These are phyloP conservation scores for Phyllotreta cruciferae DNA, from an alignment of 2,888 invertebrate species.

Conservation along the genomic window DNA sequence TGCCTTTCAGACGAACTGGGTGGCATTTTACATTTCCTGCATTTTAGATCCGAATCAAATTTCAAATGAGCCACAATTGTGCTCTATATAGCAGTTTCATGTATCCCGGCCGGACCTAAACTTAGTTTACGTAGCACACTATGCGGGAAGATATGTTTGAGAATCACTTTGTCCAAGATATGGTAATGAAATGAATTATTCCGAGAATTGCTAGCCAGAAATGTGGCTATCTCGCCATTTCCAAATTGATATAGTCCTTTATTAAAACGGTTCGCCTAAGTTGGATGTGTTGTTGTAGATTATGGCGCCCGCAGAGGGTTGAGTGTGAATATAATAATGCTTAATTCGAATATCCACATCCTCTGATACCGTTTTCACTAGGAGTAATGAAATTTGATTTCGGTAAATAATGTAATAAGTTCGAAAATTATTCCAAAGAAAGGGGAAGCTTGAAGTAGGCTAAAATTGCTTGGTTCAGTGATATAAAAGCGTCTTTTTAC, in stretches of 20 bases:
- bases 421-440: too few species aligned
- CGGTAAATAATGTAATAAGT: too few species aligned
- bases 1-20: conserved; percentile 1
- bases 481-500: too few species aligned
- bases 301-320: conserved; percentile 6
- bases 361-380: too few species aligned
- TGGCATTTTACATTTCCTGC: not conserved
- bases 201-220: conserved; percentile 13
- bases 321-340: conserved; percentile 18
- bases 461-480: too few species aligned
- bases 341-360: not conserved
- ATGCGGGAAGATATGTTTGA: too few species aligned
- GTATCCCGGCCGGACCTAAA: conserved; percentile 30
- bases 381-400: too few species aligned
- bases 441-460: too few species aligned
- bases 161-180: conserved; percentile 23
- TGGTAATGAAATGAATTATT: conserved; percentile 30
- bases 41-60: conserved; percentile 22
- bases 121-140: conserved; percentile 21
- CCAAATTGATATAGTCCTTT: conserved; percentile 21
- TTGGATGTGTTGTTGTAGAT: conserved; percentile 7
- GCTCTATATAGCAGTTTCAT: conserved; percentile 28
- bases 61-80: conserved; percentile 30
- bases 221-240: conserved; percentile 17
- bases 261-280: conserved; percentile 17